Conservation (phyloP, 2,797 vertebrate genomes). For the Manis crassicaudata region DNA sequence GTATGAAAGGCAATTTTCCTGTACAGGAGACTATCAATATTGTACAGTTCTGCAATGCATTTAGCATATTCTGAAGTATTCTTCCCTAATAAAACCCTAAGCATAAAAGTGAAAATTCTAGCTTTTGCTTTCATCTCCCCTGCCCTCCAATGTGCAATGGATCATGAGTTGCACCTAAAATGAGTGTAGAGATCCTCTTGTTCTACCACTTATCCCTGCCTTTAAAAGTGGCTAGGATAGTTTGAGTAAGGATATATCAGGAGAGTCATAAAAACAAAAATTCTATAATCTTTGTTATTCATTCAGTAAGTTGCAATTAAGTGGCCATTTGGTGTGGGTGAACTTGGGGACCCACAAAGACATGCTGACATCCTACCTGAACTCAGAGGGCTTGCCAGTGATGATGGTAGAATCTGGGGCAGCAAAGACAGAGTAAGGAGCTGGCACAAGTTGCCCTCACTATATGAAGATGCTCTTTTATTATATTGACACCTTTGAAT, state of each 20-base stretch:
- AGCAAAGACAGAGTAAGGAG: background rate
- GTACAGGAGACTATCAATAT: background rate
- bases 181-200: background rate
- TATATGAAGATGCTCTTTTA: background rate
- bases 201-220: background rate
- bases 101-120: background rate
- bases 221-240: background rate
- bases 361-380: background rate
- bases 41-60: background rate
- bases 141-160: background rate
- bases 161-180: background rate
- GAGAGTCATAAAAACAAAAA: background rate
- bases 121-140: background rate
- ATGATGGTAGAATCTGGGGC: background rate
- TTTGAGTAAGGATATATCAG: background rate
- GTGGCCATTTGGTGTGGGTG: background rate
- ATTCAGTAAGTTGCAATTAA: background rate
- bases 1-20: background rate
- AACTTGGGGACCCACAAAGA: background rate
- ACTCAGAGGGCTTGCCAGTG: background rate
- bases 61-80: background rate
- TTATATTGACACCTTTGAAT: background rate
- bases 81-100: background rate
- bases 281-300: background rate
- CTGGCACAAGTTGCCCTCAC: fast-evolving